Evolutionary conservation across 2,113 vertebrate genomes (phyloP), one percentile per base, ranked within the genome.

Genomic region (Aegithalos caudatus): DNA sequence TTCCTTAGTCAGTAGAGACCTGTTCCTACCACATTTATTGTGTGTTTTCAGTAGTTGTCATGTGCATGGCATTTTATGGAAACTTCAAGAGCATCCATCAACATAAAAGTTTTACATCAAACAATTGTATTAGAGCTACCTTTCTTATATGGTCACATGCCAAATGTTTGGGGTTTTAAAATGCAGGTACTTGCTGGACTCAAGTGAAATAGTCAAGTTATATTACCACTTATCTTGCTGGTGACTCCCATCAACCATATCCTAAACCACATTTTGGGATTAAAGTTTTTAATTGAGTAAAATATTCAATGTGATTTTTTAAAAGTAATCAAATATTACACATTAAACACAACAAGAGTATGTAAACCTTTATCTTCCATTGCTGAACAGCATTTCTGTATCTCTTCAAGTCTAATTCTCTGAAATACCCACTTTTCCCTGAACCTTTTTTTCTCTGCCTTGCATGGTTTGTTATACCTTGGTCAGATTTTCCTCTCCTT

Each of bases 351-450:
- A 35, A 9, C 11, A 19, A 67, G 56, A 40, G 12, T 42, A 17
- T 0, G 1, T 6, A 42, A 66, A 21, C 21, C 18, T 64, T n/a
- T 1, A 27, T 9, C 8, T 31, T 29, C 4, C 7, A 11, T 62
- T 80, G 7, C 2, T 4, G 19, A 61, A 18, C 7, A 24, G 19
- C 0, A 0, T 44, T 76, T 38, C 48, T 54, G 0, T 19, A 4
- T 64, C 7, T 8, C 7, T 58, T 31, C 12, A 24, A 18, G 17
- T 38, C 10, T 53, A 81, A 11, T 31, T 27, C 54, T 48, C 47
- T 76, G n/a, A 77, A 90, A 72, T 33, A 40, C 1, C 1, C 4
- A 3, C 12, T 42, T 57, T 31, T 37, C 6, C 14, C 33, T 74
- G n/a, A 8, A 65, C 6, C 1, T 14, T 53, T 73, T 57, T 35